Percentiles rank a stretch among this genome's conserved stretches.
These are phyloP conservation scores for Rhynchotus rufescens DNA, from an alignment of 2,797 vertebrate species.

Conservation along the genomic window DNA sequence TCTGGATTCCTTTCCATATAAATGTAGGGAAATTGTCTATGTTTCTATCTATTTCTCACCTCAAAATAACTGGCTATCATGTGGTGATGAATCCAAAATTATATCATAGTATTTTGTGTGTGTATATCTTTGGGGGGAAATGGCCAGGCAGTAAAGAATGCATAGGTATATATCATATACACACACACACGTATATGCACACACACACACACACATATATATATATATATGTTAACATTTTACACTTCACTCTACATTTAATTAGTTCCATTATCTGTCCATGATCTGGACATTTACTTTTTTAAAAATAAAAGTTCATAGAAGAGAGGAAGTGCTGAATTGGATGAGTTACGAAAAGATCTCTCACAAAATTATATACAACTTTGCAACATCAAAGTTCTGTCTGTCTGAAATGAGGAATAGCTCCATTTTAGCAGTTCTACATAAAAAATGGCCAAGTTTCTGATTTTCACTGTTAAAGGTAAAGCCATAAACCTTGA, in stretches of 20 bases:
- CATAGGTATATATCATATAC: not conserved
- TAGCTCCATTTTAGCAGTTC: not conserved
- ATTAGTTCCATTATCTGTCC: not conserved
- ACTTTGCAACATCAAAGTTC: not conserved
- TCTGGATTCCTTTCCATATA: slow-evolving; percentile 42
- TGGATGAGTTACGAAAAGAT: not conserved
- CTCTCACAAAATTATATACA: not conserved
- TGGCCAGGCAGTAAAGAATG: fast-evolving
- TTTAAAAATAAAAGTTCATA: not conserved
- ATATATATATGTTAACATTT: not conserved
- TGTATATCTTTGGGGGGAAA: not conserved
- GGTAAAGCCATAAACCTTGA: not conserved
- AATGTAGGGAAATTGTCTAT: slow-evolving; percentile 26
- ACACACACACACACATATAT: too few relatives aligned
- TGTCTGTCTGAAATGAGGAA: not conserved
- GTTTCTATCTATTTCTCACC: slow-evolving; percentile 31
- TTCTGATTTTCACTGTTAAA: not conserved
- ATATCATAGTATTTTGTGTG: not conserved
- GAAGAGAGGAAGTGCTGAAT: not conserved
- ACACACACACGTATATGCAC: too few relatives aligned
- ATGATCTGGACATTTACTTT: not conserved
- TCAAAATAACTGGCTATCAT: slow-evolving; percentile 14
- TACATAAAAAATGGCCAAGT: not conserved
- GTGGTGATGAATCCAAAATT: not conserved
- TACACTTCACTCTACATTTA: not conserved